Evolutionary conservation across 2,113 vertebrate species (phyloP), one percentile per base, ranked within the genome.

Genomic region (Hippocampus comes): DNA sequence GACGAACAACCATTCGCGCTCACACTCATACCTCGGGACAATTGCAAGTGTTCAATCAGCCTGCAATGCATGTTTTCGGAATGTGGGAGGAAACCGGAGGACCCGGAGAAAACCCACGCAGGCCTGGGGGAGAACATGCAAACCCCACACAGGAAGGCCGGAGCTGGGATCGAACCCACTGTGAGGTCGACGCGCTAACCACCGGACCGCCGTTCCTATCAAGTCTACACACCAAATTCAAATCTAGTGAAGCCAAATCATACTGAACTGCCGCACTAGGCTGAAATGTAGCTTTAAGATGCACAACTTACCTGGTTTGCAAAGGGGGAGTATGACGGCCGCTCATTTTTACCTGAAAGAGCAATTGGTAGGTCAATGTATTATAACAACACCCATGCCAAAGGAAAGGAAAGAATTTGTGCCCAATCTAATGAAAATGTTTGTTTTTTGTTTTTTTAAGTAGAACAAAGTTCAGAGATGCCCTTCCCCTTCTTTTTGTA

Each of bases 321-420:
- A 5, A 98, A 99, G 0, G 95, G 82, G 67, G 94, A 79, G 70
- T 96, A 99, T 0, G 94, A 66, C 30, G 92, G 88, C 77, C 96
- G 94, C 84, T 99, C 97, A 4, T 91, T 81, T 92, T 99, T 99
- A 88, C 96, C 97, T 99, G 73, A 0, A 77, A 78, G 43, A 64
- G 38, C 48, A 74, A 76, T 76, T 18, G 34, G 68, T 25, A 38
- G n/a, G 67, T 57, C 43, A 14, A 78, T 59, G 48, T 6, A 1
- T 71, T 34, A 53, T 42, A 48, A 57, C 0, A 10, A 68, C 18
- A 73, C 30, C 53, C 27, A 67, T 66, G 9, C 38, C 70, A 51
- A 34, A 73, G 15, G 67, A 53, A 82, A 70, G 63, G 67, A 53
- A 82, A 70, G 63, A 60, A n/a, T 74, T 72, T 82, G 72, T 70